Base-by-base conservation (phyloP, 2,113 vertebrate genomes). In the Chlamydotis undulata region DNA sequence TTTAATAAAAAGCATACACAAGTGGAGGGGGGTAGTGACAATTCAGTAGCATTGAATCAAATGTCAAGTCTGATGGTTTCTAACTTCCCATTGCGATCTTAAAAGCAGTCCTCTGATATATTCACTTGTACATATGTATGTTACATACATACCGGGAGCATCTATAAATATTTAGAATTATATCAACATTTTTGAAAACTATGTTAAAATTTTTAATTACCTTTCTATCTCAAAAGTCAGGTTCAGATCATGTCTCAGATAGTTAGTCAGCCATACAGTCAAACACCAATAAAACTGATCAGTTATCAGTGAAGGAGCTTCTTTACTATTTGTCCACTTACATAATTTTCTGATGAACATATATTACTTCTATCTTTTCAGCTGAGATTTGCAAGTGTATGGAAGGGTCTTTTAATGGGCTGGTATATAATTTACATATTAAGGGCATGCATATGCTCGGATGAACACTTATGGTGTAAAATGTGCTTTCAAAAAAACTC, bases 1-100 rank as follows among this genome's bases (percentile, higher is more conserved):
- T 90, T 89, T 91, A 95, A 89, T 11, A 52, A 83, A 89, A 94
- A 96, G 41, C 80, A 83, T 50, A n/a, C 77, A 63, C 41, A 77
- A 65, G 75, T 53, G 50, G 29, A 60, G 16, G 5, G 25, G 29
- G 4, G 4, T 35, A 57, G 68, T 26, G 26, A 37, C 7, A 73
- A 52, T 80, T 90, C 53, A 88, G 13, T 80, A 56, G 35, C 65
- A 45, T 12, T 56, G 53, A 80, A 69, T 79, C 23, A 60, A 80
- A 73, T 33, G 17, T 73, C 14, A 69, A 61, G 24, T 74, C 45
- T 57, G 13, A 55, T 25, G 10, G 10, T 65, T 87, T 93, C 26
- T 74, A 70, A 60, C 10, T 55, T 87, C 29, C 47, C 31, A 4
- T 53, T 77, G 41, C 52, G 68, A 33, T 69, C 14, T 83, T 85